A percentile compares a stretch with the other conserved stretches of the same genome.
Conservation (phyloP, 2,113 vertebrate species). For the Spermophilus dauricus region DNA sequence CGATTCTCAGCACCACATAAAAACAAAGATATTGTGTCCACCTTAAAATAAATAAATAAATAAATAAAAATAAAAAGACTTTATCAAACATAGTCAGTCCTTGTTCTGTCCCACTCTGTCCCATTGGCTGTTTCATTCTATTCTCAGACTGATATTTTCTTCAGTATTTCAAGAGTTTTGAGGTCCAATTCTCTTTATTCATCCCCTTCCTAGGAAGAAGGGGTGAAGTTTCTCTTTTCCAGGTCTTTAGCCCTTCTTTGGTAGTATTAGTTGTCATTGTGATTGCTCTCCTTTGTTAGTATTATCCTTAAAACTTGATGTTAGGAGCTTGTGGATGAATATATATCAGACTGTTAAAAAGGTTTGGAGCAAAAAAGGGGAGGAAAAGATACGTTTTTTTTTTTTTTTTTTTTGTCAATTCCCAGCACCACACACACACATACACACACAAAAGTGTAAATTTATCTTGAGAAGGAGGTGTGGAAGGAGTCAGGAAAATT, state of each 20-base stretch:
- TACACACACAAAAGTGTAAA: background rate
- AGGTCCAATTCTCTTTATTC: background rate
- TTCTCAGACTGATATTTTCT: background rate
- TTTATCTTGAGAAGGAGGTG: background rate
- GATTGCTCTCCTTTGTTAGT: background rate
- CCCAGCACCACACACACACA: too few species aligned
- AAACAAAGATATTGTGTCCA: too few species aligned
- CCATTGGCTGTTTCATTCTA: background rate
- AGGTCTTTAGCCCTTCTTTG: constrained; percentile 5
- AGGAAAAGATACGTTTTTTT: constrained; percentile 25
- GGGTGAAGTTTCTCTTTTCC: constrained; percentile 23
- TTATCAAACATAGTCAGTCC: background rate
- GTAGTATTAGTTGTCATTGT: background rate
- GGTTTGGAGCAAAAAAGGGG: background rate
- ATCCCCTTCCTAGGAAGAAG: constrained; percentile 27
- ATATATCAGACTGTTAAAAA: background rate
- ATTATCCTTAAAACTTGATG: background rate
- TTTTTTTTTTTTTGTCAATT: too few species aligned
- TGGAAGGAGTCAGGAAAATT: background rate
- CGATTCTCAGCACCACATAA: too few species aligned
- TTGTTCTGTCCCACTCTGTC: background rate
- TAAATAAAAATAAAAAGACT: background rate
- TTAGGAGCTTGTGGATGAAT: background rate
- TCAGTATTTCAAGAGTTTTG: constrained; percentile 31
- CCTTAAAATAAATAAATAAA: too few species aligned